These are phyloP conservation scores for Zaprionus nigranus DNA, from an alignment of 1,140 invertebrate genomes.

Conservation along the genomic window DNA sequence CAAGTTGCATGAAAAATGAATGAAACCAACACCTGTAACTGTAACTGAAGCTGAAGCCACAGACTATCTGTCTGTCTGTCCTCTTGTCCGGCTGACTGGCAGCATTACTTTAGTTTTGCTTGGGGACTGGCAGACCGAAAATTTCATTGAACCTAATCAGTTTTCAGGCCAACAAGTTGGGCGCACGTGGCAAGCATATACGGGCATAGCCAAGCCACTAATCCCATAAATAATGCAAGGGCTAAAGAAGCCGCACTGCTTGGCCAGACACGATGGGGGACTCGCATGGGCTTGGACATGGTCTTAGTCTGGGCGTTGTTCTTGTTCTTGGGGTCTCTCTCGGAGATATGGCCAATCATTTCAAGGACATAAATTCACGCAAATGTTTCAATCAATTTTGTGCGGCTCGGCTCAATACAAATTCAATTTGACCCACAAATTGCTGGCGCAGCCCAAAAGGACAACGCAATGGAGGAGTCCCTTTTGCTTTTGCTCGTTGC, in stretches of 20 bases:
- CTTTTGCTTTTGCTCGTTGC: slow-evolving; percentile 31
- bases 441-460: slow-evolving; percentile 64
- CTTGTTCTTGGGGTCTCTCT: slow-evolving; percentile 8
- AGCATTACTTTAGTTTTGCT: slow-evolving; percentile 8
- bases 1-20: slow-evolving; percentile 70
- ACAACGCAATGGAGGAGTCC: slow-evolving; percentile 33
- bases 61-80: slow-evolving; percentile 23
- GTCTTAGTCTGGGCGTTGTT: too few relatives aligned
- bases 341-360: slow-evolving; percentile 75
- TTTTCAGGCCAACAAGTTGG: slow-evolving; percentile 71
- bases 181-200: slow-evolving; percentile 67
- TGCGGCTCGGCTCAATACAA: slow-evolving; percentile 75
- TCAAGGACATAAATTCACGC: slow-evolving; percentile 82
- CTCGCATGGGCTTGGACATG: too few relatives aligned
- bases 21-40: slow-evolving; percentile 42
- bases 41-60: neutral
- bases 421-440: slow-evolving; percentile 83
- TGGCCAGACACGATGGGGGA: slow-evolving; percentile 20
- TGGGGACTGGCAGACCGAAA: slow-evolving; percentile 27
- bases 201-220: slow-evolving; percentile 55
- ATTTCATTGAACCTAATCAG: slow-evolving; percentile 80
- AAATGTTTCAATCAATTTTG: slow-evolving; percentile 82
- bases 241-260: slow-evolving; percentile 23
- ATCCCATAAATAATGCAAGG: slow-evolving; percentile 78
- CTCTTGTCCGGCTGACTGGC: slow-evolving; percentile 7